Base-by-base conservation (phyloP, 2,888 invertebrate genomes). In the Zaprionus obscuricornis region DNA sequence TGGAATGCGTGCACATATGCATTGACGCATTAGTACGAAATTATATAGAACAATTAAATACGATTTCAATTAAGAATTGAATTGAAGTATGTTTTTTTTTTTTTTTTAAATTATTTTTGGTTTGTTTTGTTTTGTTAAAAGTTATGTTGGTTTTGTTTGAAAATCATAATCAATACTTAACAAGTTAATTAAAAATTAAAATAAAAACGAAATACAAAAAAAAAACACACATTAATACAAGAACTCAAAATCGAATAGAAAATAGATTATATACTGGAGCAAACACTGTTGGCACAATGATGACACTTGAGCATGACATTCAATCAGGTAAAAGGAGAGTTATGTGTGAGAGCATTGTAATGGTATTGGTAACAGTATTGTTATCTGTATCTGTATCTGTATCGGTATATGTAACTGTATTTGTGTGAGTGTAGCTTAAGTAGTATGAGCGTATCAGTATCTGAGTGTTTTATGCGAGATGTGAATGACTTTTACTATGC, bases 1-100 rank as follows among this genome's bases (percentile, higher is more conserved):
- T 91, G 92, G 92, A 91, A 92, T 92, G 92, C 90, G 90, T 90
- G 90, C 90, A 90, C 89, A 90, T 88, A 88, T 90, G 90, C 90
- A 90, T 88, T 83, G 74, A 88, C 90, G 90, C 90, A 90, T 90
- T 90, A 89, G 89, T 90, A 90, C 89, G 88, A 90, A 91, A 91
- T 88, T 87, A 88, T 72, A 77, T 87, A 87, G 87, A 87, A 87
- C 81, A 91, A 91, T 90, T 90, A 90, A 90, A 91, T 91, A 91
- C 71, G 85, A 79, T 87, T 79, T 87, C 74, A 85, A 78, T 77
- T 71, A 81, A 71, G 74, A 74, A 73, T 83, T 85, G 83, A 76
- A 75, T 79, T 71, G 66, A 76, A 79, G 71, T 78, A 64, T 45
- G 36, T 68, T 45, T 57, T 62, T 57, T 57, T 65, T 50, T 56